Base-by-base conservation (phyloP, 2,113 vertebrate genomes). In the Probosciger aterrimus region DNA sequence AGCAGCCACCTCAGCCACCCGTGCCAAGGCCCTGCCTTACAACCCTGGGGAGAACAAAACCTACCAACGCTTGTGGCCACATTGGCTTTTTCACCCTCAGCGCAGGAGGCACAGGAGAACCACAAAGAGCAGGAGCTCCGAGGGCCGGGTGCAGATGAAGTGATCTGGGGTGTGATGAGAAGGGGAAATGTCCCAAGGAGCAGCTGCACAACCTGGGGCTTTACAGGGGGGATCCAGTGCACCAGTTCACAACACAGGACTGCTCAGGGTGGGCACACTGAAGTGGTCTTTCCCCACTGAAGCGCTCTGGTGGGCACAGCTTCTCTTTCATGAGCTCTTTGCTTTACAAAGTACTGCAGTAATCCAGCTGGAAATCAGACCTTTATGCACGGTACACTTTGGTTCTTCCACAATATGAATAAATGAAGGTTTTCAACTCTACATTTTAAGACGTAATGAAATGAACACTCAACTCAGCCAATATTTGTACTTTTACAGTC, bases 121-220 rank as follows among this genome's bases (percentile, higher is more conserved):
- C 25, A 39, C 18, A 82, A 82, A 52, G 24, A 74, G 43, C 44
- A 27, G 14, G 2, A 13, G 27, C 37, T 90, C 37, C 55, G 63
- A 70, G 55, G 7, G 23, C 65, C 43, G 14, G 7, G 18, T 11
- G 60, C 44, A 50, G 69, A 31, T 5, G 9, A 35, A 75, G 50
- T 23, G 27, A 27, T 23, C 6, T n/a, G 30, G 28, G 22, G 10
- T 23, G 23, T 14, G 15, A 64, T 31, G 31, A 39, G 59, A 31
- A 5, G 20, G 7, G 31, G 14, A 64, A 77, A 27, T 0, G 0
- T 30, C 53, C 16, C 33, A 68, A 71, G 80, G 4, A 68, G 49
- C 47, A 57, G 27, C 9, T 37, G 19, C 11, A 19, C 28, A 9
- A 8, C 0, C 2, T 0, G 0, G n/a, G 23, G 41, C 11, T 68